Percentiles rank a stretch among this genome's conserved stretches.
Conservation (phyloP, 2,113 vertebrate species). For the Nettapus auritus region DNA sequence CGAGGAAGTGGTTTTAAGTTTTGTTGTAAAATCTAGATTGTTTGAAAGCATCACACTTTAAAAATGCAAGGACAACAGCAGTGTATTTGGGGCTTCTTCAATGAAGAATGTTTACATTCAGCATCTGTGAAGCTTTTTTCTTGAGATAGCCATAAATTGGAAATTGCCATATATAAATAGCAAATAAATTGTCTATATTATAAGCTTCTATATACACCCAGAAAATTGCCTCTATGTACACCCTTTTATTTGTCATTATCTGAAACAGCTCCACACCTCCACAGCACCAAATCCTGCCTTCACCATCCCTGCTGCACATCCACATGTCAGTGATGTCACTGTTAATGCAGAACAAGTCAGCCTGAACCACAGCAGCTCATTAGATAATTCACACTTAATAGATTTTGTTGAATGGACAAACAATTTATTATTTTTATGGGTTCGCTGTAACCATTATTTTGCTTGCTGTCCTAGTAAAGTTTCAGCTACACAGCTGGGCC, state of each 20-base stretch:
- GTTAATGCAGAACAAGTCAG: not conserved
- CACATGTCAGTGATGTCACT: not conserved
- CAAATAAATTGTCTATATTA: not conserved
- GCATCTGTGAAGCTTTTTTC: constrained; percentile 16
- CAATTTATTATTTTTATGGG: constrained; percentile 44
- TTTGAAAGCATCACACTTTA: constrained; percentile 2
- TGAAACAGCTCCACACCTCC: not conserved
- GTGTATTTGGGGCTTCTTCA: constrained; percentile 1
- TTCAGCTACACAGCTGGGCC: constrained; percentile 2
- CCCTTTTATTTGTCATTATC: not conserved
- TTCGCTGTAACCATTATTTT: constrained; percentile 57
- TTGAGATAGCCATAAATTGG: not conserved
- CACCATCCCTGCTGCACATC: not conserved
- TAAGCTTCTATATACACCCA: not conserved
- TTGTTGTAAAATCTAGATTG: not conserved
- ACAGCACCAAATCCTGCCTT: not conserved
- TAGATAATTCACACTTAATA: constrained; percentile 50
- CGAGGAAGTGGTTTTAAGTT: not conserved
- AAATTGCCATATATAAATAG: not conserved
- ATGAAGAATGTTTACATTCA: not conserved
- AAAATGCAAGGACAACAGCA: constrained; percentile 13
- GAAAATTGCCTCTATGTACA: not conserved
- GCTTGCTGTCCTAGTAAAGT: constrained; percentile 58
- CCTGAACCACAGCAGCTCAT: constrained; percentile 15
- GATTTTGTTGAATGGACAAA: constrained; percentile 40